Evolutionary conservation across 2,113 vertebrate species (phyloP), one percentile per base, ranked within the genome.

Genomic region (Austrofundulus limnaeus): DNA sequence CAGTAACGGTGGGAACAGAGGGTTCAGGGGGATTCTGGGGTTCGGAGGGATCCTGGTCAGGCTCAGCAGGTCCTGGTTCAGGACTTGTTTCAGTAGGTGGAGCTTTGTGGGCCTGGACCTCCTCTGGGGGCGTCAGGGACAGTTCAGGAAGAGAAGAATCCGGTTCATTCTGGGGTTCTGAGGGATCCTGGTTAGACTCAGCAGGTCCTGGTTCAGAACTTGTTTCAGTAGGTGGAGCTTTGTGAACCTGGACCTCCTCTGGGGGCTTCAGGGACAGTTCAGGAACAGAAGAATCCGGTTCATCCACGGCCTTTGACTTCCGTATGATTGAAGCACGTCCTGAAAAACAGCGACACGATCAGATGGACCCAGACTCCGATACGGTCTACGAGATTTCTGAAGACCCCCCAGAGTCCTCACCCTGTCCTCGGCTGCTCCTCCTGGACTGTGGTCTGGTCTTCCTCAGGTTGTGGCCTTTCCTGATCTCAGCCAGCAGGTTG

Each of bases 401-500:
- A 31, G 3, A 28, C 25, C 5, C 51, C 11, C 45, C 11, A 1
- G 7, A 12, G 50, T 51, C 61, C 71, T 69, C 60, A 78, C 71
- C 62, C 0, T 39, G 42, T 20, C 12, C 25, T 21, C 57, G 55
- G 54, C 50, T 17, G 54, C 1, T n/a, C 42, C 41, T 46, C 34
- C 48, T 14, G 1, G 39, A 8, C 25, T 2, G 23, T 0, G 60
- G 17, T 11, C 68, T 31, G 41, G 68, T 80, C 70, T 48, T 79
- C 66, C 49, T 80, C 60, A 85, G 77, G 38, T 47, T 68, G 66
- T 68, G 52, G 48, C 83, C 83, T 1, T 46, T 72, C 63, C 61
- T 66, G 70, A 82, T 85, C 55, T 85, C 83, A 4, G 79, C 60
- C 77, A 85, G 66, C 73, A 85, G 76, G 70, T 77, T 70, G 70